phyloP scores from a whole-genome alignment of 1,140 invertebrate genomes.

The Drosophila jambulina region DNA sequence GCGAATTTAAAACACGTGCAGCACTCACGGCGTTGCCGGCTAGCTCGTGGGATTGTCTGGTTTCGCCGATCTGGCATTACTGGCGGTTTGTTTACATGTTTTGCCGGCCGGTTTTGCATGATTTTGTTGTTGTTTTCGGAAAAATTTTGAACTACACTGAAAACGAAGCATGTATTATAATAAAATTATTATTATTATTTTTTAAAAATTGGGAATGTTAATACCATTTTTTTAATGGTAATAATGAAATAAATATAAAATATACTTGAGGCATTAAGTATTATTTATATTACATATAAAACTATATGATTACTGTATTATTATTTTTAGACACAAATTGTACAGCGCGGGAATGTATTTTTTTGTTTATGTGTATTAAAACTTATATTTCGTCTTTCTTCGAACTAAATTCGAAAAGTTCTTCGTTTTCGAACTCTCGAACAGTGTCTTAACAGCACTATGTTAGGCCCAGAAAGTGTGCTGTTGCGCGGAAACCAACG shows the following conservation, averaged over 20 bases:
- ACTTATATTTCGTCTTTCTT: no score
- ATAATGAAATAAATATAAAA: no score
- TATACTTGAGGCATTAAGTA: no score
- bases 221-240: no score
- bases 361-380: no score
- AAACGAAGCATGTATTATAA: background rate
- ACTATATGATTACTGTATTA: no score
- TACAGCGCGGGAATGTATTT: no score
- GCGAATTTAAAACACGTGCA: constrained; percentile 74
- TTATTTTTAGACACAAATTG: no score
- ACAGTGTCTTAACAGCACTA: background rate
- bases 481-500: constrained; percentile 2
- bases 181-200: no score
- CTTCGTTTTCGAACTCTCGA: background rate
- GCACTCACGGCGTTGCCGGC: constrained; percentile 24
- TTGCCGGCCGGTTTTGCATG: constrained; percentile 16
- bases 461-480: background rate
- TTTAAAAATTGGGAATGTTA: no score
- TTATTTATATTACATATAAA: no score
- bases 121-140: constrained; percentile 5
- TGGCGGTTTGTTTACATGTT: constrained; percentile 56
- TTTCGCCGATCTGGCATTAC: constrained; percentile 1
- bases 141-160: background rate
- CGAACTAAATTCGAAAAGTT: background rate
- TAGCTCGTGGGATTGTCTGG: background rate